These are phyloP conservation scores for Hydrophis major DNA, from an alignment of 2,797 vertebrate species.

Conservation along the genomic window DNA sequence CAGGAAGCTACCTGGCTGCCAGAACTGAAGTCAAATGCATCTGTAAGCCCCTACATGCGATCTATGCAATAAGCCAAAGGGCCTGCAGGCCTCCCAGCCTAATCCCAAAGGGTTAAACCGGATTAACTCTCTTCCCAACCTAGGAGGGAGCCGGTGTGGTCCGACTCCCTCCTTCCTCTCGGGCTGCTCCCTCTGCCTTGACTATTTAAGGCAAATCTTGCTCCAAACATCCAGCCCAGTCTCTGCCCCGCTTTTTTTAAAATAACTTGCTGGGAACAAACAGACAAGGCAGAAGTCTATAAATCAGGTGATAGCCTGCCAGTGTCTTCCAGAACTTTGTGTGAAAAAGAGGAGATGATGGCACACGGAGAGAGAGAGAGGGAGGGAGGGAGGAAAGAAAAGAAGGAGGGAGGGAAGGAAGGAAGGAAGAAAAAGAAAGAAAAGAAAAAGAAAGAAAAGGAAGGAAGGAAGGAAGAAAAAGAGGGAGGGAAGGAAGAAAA, in stretches of 20 bases:
- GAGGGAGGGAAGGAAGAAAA: too few species aligned
- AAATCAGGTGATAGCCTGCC: slow-evolving; percentile 52
- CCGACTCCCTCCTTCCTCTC: slow-evolving; percentile 41
- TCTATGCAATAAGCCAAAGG: not conserved
- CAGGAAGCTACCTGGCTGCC: not conserved
- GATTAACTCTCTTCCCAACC: slow-evolving; percentile 6
- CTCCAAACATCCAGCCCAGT: slow-evolving; percentile 59
- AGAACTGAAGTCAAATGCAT: not conserved
- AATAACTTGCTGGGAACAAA: slow-evolving; percentile 66
- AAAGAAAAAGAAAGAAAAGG: too few species aligned
- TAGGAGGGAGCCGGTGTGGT: not conserved
- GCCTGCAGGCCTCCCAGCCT: not conserved
- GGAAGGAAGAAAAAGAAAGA: too few species aligned
- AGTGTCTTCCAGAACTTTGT: not conserved
- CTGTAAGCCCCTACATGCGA: not conserved
- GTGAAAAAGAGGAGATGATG: not conserved
- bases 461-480: too few species aligned
- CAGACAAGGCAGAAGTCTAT: slow-evolving; percentile 52
- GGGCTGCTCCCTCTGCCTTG: slow-evolving; percentile 49
- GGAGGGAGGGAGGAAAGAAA: rapidly evolving
- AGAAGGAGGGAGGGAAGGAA: too few species aligned
- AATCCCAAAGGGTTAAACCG: not conserved
- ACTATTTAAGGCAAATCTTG: slow-evolving; percentile 76
- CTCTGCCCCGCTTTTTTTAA: slow-evolving; percentile 48
- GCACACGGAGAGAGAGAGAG: not conserved